phyloP scores from a whole-genome alignment of 2,797 vertebrate species.

The Choloepus didactylus region DNA sequence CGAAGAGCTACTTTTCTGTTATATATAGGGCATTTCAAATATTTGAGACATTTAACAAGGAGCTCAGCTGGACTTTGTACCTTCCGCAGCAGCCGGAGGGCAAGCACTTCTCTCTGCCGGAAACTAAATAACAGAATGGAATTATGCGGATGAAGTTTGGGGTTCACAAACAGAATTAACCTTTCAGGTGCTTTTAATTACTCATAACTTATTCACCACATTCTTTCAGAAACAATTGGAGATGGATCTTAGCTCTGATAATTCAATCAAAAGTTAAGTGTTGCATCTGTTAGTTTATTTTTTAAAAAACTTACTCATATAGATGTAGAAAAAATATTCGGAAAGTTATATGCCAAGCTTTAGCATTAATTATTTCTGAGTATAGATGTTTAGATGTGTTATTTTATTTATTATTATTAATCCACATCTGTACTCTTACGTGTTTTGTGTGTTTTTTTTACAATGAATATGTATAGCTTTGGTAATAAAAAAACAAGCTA shows the following conservation, averaged over 20 bases:
- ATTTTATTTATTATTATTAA: slow-evolving; percentile 18
- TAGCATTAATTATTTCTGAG: background rate
- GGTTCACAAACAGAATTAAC: background rate
- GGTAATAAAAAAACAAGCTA: slow-evolving; percentile 52
- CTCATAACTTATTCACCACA: slow-evolving; percentile 7
- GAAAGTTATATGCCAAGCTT: slow-evolving; percentile 11
- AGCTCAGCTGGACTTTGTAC: background rate
- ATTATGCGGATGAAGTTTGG: background rate
- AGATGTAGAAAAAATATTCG: slow-evolving; percentile 21
- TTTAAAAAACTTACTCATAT: background rate
- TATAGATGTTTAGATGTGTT: background rate
- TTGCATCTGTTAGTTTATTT: background rate
- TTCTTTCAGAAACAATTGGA: slow-evolving; percentile 54
- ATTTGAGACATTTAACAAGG: background rate
- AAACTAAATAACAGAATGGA: background rate
- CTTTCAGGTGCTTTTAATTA: slow-evolving; percentile 32
- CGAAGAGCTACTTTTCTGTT: background rate
- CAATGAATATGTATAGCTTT: slow-evolving; percentile 13
- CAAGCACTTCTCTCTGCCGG: background rate
- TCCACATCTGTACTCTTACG: background rate
- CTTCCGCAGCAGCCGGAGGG: background rate
- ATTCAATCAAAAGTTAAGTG: slow-evolving; percentile 51
- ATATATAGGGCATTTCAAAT: background rate
- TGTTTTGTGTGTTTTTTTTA: background rate
- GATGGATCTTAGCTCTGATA: slow-evolving; percentile 13